Base-by-base conservation (phyloP, 2,888 invertebrate genomes). In the Orthonevra nobilis region DNA sequence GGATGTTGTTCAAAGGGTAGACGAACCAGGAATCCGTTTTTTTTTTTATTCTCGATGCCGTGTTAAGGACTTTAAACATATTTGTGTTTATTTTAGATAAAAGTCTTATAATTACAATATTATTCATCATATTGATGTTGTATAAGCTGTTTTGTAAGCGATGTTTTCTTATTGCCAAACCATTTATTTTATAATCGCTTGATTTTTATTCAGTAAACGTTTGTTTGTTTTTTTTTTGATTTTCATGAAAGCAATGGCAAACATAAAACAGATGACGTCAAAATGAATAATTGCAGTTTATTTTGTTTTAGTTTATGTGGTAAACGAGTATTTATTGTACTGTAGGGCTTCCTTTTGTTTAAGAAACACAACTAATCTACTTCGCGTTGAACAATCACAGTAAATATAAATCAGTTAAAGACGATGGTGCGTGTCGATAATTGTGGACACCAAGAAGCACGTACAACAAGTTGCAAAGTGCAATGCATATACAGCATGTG, bases 401-500 rank as follows among this genome's bases (percentile, higher is more conserved):
- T 30, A 46, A 26, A 48, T 20, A 48, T 63, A 56, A 63, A 56
- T 52, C 63, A 26, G n/a, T 42, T 34, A 63, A 69, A 68, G 74
- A 74, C 40, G n/a, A n/a, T n/a, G 69, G 61, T 69, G 69, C 50
- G 75, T 69, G 42, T 34, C 26, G 17, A 40, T 74, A 63, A 69
- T 75, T 75, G n/a, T n/a, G n/a, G 63, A 34, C 61, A 75, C 48
- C n/a, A 63, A 48, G 63, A 69, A 63, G 69, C 75, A 75, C 69
- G 75, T 69, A 63, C 48, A 17, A 23, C 10, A 6, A n/a, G n/a
- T n/a, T n/a, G 58, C 38, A 58, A 40, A 56, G 46, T 54, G 46
- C 46, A 56, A n/a, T n/a, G 30, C 54, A 32, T 68, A 48, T 10
- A 23, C 15, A 28, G 26, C 12, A 12, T 61, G 52, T 44, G 52